Evolutionary conservation across 2,113 vertebrate species (phyloP).

Genomic region (Apus apus): DNA sequence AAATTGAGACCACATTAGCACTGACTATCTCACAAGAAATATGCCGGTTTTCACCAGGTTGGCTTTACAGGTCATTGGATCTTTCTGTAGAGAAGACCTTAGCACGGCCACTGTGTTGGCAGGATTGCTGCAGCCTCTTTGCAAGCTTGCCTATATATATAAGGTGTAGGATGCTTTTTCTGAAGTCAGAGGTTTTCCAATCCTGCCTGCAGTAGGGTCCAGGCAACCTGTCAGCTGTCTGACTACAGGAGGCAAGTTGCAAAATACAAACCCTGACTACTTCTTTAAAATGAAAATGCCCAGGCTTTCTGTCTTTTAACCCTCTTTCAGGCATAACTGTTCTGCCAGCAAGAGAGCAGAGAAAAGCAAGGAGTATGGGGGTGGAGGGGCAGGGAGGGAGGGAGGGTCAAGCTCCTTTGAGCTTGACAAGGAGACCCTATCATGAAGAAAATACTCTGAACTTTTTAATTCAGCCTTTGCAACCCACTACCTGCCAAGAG

Average conservation of each 20-base stretch:
- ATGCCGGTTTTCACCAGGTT: background rate
- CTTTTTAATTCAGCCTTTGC: slow-evolving; percentile 5
- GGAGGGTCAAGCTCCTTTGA: background rate
- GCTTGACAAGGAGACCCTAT: slow-evolving; percentile 7
- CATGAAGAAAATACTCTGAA: background rate
- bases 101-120: background rate
- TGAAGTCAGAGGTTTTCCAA: background rate
- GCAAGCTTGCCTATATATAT: background rate
- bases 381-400: background rate
- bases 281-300: background rate
- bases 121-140: background rate
- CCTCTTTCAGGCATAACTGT: slow-evolving; percentile 24
- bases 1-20: background rate
- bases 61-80: background rate
- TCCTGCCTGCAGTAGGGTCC: background rate
- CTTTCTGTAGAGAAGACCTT: background rate
- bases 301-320: background rate
- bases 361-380: background rate
- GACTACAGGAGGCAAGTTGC: background rate
- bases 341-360: slow-evolving; percentile 34
- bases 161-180: background rate
- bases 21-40: background rate
- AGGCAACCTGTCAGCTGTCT: background rate
- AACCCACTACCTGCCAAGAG: background rate
- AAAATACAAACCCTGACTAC: background rate